Evolutionary conservation across 1,140 invertebrate genomes (phyloP).

Genomic region (Bombus affinis): DNA sequence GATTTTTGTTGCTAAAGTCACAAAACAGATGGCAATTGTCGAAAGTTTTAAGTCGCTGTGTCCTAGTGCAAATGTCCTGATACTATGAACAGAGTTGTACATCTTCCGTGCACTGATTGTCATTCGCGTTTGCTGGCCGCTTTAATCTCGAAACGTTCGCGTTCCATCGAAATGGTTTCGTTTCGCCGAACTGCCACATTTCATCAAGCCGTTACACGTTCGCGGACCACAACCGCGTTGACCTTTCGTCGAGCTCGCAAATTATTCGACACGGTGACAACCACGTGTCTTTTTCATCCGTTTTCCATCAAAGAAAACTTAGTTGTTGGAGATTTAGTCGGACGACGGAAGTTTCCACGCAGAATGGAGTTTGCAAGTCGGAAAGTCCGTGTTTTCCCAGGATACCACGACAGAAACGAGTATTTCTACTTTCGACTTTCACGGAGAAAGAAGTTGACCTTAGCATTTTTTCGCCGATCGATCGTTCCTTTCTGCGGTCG

Average conservation of each 20-base stretch:
- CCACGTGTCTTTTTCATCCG: too few relatives aligned
- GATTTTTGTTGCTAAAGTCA: too few relatives aligned
- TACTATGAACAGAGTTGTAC: too few relatives aligned
- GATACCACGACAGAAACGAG: neutral
- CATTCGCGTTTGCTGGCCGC: neutral
- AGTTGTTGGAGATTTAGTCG: neutral
- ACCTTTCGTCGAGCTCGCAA: neutral
- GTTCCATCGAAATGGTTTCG: neutral
- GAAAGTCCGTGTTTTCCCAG: neutral
- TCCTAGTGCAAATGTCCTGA: too few relatives aligned
- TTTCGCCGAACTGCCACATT: neutral
- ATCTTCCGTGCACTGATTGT: neutral
- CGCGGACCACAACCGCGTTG: neutral
- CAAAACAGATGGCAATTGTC: too few relatives aligned
- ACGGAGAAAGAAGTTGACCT: neutral
- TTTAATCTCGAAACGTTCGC: neutral
- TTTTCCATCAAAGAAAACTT: neutral
- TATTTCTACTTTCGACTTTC: slow-evolving; percentile 5
- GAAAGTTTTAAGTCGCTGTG: too few relatives aligned
- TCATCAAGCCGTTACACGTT: neutral
- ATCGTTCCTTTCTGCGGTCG: neutral
- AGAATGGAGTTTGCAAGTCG: neutral
- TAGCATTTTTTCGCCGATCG: slow-evolving; percentile 19
- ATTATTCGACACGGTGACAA: neutral
- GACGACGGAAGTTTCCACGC: neutral